Base-by-base conservation (phyloP, 2,888 invertebrate genomes). In the Notodromas monacha region DNA sequence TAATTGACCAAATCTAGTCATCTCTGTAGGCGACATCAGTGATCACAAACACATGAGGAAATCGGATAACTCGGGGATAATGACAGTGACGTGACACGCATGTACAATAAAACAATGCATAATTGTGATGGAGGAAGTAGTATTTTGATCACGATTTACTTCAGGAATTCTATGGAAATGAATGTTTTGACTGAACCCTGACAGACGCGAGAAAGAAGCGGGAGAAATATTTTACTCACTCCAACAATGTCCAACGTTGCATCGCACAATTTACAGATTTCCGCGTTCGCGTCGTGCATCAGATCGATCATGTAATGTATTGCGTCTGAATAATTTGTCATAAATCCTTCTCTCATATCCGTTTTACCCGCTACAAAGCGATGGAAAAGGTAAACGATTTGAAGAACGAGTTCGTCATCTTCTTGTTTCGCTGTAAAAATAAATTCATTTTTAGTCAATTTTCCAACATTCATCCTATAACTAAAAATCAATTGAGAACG, bases 331-430 rank as follows among this genome's bases (percentile, higher is more conserved):
- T 28, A 21, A 6, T n/a, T 6, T 8, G 21, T 21, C 6, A 21
- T 21, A n/a, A 21, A 6, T 21, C n/a, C 21, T 21, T 6, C n/a
- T 21, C 21, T 21, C n/a, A 21, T 21, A 8, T 21, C 21, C n/a
- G 21, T 8, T n/a, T n/a, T n/a, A 21, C n/a, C n/a, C 6, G 21
- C 58, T 31, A 79, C 61, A 43, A 79, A 58, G 51, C 76, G 76
- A 41, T 84, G 70, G 54, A 92, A 89, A 32, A 86, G 73, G 51
- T 69, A 89, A 35, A 84, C 69, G 34, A 92, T 84, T 56, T 96
- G 92, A 42, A 89, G 58, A 35, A 92, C 86, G 47, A 92, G 73
- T 52, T 92, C 89, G 54, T 89, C 89, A 51, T 92, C 89, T 44
- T 86, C 86, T 58, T 89, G 89, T 43, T 81, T 73, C 36, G 68